phyloP scores from a whole-genome alignment of 1,140 invertebrate species.

The Oryzaephilus surinamensis region DNA sequence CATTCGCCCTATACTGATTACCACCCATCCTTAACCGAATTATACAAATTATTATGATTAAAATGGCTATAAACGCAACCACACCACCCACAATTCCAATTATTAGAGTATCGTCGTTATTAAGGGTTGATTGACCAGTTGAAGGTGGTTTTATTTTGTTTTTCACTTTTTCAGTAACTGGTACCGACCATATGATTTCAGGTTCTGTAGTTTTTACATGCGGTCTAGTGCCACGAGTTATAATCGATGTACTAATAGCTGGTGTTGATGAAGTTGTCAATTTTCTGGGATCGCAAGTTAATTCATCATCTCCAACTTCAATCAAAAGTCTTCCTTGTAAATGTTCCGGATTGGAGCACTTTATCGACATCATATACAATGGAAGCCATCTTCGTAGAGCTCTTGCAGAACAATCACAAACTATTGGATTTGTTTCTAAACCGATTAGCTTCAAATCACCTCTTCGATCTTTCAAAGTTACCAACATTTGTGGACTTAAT shows the following conservation, averaged over 20 bases:
- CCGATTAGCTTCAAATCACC: constrained; percentile 61
- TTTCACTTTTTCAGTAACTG: constrained; percentile 45
- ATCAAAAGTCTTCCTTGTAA: constrained; percentile 54
- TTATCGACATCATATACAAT: constrained; percentile 46
- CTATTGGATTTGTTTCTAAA: constrained; percentile 64
- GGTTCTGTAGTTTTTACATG: constrained; percentile 56
- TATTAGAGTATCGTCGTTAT: constrained; percentile 82
- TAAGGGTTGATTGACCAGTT: constrained; percentile 47
- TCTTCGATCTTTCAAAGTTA: constrained; percentile 67
- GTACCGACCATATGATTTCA: constrained; percentile 78
- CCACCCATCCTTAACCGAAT: constrained; percentile 58
- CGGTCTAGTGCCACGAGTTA: constrained; percentile 36
- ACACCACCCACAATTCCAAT: constrained; percentile 87
- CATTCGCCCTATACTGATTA: constrained; percentile 52
- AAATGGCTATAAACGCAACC: constrained; percentile 77
- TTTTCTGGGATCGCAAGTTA: constrained; percentile 59
- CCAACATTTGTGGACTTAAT: constrained; percentile 63
- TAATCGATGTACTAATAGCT: constrained; percentile 32
- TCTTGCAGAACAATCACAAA: constrained; percentile 73
- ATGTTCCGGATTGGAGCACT: constrained; percentile 55
- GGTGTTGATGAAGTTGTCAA: constrained; percentile 43
- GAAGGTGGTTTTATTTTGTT: constrained; percentile 44
- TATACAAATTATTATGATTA: constrained; percentile 81
- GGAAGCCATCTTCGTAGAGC: constrained; percentile 68
- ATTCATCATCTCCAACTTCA: constrained; percentile 65